A percentile compares a stretch with the other conserved stretches of the same genome.
Conservation (phyloP, 2,888 invertebrate genomes). For the Ectropis crepuscularia region DNA sequence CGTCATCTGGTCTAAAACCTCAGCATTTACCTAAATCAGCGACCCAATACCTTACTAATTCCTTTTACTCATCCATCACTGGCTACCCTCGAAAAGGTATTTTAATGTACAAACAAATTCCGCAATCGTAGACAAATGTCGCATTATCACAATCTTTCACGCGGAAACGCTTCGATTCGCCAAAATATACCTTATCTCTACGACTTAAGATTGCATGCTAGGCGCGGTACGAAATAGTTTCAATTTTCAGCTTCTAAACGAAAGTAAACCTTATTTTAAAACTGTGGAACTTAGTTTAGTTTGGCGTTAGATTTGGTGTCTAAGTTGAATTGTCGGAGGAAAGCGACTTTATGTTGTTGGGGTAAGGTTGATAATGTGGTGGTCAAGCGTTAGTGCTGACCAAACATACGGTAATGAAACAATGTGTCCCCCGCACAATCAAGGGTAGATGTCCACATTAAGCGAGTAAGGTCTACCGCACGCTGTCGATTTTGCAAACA, state of each 20-base stretch:
- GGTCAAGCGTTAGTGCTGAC: conserved; percentile 52
- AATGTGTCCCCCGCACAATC: conserved; percentile 61
- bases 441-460: conserved; percentile 55
- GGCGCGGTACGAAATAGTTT: conserved; percentile 1
- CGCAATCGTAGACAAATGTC: conserved; percentile 41
- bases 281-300: no score
- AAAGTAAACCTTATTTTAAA: conserved; percentile 7
- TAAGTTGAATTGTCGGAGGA: background rate
- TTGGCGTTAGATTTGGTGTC: background rate
- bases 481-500: conserved; percentile 14
- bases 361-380: conserved; percentile 26
- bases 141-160: conserved; percentile 43
- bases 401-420: conserved; percentile 67
- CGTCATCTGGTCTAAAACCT: background rate
- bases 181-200: conserved; percentile 19
- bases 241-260: background rate
- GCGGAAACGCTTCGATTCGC: conserved; percentile 27
- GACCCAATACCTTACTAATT: conserved; percentile 33
- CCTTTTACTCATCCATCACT: conserved; percentile 41
- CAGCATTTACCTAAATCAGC: conserved; percentile 17
- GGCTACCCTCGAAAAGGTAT: conserved; percentile 41
- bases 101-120: conserved; percentile 47
- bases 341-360: conserved; percentile 17
- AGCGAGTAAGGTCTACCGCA: conserved; percentile 45
- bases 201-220: conserved; percentile 10